Base-by-base conservation (phyloP, 2,888 invertebrate species). In the Eilema sororculum region DNA sequence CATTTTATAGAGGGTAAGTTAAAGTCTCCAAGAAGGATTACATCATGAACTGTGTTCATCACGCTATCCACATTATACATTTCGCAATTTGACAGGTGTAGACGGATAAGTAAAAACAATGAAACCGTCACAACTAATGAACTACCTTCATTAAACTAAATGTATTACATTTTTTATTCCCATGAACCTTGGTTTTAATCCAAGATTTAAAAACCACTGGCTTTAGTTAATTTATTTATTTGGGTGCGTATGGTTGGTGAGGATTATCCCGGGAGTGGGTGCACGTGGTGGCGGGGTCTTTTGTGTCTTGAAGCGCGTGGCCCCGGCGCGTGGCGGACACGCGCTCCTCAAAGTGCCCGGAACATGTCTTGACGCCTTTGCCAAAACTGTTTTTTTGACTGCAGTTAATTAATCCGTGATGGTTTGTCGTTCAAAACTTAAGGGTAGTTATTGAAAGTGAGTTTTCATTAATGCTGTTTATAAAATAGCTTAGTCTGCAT, bases 151-250 rank as follows among this genome's bases (percentile, higher is more conserved):
- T 2, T 12, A 8, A 24, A 24, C n/a, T 24, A 24, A 5, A 5
- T 46, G n/a, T 52, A 52, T 24, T 13, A 13, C 25, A 5, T 74
- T 79, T 75, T 79, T 83, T 78, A 84, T 90, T 93, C 92, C 84
- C 92, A 91, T 85, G 90, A 86, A 82, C 86, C 84, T 92, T 88
- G 89, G 87, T 88, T 87, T 85, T 79, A 89, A 87, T 87, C 81
- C 74, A 83, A 83, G 84, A 86, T 86, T 83, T 84, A 79, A 73
- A 83, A 85, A 85, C 84, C 82, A 84, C 84, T 78, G 84, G 88
- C 85, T 92, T 89, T 85, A 86, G 89, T 93, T 94, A 93, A 93
- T 94, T 93, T 93, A 94, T 94, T 94, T 94, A 94, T 94, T 94
- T 92, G 91, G 80, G 83, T 88, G 93, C 93, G 87, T 91, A 90